These are phyloP conservation scores for Boloria euphrosyne DNA, from an alignment of 2,888 invertebrate species.

Conservation along the genomic window DNA sequence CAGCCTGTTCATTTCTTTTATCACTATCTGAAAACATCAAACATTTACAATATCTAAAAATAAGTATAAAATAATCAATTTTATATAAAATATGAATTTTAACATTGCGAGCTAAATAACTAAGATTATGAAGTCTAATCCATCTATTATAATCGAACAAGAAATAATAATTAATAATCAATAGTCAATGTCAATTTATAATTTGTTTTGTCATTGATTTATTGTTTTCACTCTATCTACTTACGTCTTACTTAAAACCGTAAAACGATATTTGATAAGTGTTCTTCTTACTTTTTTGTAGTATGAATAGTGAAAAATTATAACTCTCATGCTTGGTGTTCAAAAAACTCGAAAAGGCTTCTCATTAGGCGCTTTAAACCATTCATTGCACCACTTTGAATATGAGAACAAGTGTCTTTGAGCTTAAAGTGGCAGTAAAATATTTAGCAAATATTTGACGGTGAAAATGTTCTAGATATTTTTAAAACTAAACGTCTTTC, in stretches of 20 bases:
- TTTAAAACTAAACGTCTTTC: not conserved
- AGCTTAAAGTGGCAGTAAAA: slow-evolving; percentile 24
- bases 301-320: slow-evolving; percentile 2
- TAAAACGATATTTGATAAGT: slow-evolving; percentile 3
- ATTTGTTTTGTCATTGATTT: not conserved
- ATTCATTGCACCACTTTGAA: slow-evolving; percentile 25
- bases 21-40: slow-evolving; percentile 82
- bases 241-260: not conserved
- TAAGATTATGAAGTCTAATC: not conserved
- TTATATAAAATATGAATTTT: not conserved
- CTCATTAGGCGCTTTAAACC: slow-evolving; percentile 28
- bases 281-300: slow-evolving; percentile 1
- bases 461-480: not conserved
- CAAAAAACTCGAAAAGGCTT: slow-evolving; percentile 25
- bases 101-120: not conserved
- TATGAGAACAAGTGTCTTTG: slow-evolving; percentile 25
- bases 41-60: too few species aligned
- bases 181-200: too few species aligned
- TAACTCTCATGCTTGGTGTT: slow-evolving; percentile 11
- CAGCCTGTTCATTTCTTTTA: slow-evolving; percentile 93
- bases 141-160: not conserved
- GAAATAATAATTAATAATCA: too few species aligned
- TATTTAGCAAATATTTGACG: slow-evolving; percentile 4
- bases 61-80: too few species aligned
- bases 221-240: slow-evolving; percentile 5